A percentile compares a stretch with the other conserved stretches of the same genome.
Evolutionary conservation across 2,797 vertebrate genomes (phyloP).

Genomic region (Esox lucius): DNA sequence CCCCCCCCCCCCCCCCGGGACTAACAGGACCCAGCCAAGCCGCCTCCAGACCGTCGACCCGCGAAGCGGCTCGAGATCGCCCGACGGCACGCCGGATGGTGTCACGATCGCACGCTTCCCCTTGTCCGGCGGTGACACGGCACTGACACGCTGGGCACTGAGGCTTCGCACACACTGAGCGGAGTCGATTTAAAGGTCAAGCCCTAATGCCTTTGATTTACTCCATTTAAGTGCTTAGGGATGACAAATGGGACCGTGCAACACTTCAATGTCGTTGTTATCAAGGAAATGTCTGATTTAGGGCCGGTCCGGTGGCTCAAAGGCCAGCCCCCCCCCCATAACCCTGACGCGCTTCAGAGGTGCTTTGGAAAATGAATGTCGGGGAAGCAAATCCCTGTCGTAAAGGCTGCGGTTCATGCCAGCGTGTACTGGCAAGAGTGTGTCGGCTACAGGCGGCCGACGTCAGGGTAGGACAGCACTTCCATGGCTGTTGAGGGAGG

Average conservation of each 20-base stretch:
- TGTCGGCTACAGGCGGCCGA: not conserved
- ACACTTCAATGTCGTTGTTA: constrained; percentile 42
- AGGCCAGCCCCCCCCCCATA: constrained; percentile 18
- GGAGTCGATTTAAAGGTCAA: constrained; percentile 17
- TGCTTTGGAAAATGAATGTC: constrained; percentile 40
- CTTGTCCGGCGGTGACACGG: too few species aligned
- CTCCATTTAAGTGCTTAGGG: constrained; percentile 35
- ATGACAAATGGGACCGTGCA: constrained; percentile 37
- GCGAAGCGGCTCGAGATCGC: too few species aligned
- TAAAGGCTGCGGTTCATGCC: constrained; percentile 29
- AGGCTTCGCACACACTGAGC: not conserved
- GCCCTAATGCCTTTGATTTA: constrained; percentile 42
- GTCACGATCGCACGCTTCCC: too few species aligned
- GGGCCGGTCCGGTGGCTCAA: constrained; percentile 5
- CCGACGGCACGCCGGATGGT: too few species aligned
- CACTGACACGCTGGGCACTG: too few species aligned
- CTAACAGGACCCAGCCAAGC: too few species aligned
- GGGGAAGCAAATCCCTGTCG: constrained; percentile 30
- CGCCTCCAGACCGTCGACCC: too few species aligned
- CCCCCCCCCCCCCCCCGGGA: too few species aligned
- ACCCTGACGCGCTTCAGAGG: constrained; percentile 38
- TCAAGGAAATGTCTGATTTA: constrained; percentile 35
- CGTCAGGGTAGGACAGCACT: constrained; percentile 20
- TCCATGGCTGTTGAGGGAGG: constrained; percentile 17
- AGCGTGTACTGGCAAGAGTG: not conserved